phyloP scores from a whole-genome alignment of 2,888 invertebrate genomes.

The Trachelus tabidus region DNA sequence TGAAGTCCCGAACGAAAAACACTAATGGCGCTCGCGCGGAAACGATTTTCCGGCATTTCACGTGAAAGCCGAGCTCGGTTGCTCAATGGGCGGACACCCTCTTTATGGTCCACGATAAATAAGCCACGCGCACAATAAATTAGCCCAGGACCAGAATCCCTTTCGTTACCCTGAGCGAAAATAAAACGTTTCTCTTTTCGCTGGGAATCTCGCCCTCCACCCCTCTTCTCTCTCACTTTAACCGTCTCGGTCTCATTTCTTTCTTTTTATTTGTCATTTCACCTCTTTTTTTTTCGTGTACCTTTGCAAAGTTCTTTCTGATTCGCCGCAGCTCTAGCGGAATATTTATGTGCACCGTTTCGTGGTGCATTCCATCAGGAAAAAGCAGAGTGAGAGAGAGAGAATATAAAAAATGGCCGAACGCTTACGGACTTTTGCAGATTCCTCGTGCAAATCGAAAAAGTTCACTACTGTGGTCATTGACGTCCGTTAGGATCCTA shows the following conservation, averaged over 20 bases:
- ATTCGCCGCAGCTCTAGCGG: neutral
- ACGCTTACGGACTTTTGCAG: too few species aligned
- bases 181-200: neutral
- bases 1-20: constrained; percentile 17
- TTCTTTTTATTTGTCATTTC: neutral
- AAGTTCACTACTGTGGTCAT: too few species aligned
- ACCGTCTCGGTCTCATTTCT: neutral
- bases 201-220: neutral
- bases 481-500: too few species aligned
- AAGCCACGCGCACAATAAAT: constrained; percentile 43
- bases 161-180: neutral
- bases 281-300: neutral
- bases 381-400: neutral
- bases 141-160: constrained; percentile 23
- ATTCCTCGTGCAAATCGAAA: too few species aligned
- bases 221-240: neutral
- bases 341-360: neutral
- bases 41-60: constrained; percentile 22
- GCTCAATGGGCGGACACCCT: constrained; percentile 27
- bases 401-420: too few species aligned
- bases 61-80: constrained; percentile 17
- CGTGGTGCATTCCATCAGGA: neutral
- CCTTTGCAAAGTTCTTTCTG: neutral
- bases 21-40: constrained; percentile 20
- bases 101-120: constrained; percentile 23